phyloP scores from a whole-genome alignment of 1,140 invertebrate genomes.

The Branchinecta lindahli region DNA sequence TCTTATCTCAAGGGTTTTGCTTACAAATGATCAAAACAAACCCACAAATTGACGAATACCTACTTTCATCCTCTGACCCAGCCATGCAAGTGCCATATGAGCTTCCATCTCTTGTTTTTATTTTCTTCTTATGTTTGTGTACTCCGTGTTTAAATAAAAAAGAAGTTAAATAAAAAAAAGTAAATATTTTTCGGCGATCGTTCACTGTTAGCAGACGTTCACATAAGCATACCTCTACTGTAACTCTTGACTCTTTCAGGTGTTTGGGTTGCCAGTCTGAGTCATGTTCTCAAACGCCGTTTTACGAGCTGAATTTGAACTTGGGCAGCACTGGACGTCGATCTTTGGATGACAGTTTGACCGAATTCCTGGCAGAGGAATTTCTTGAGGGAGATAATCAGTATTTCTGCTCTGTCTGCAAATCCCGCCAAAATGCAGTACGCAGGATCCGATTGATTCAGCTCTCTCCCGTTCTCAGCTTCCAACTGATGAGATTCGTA shows the following conservation, averaged over 20 bases:
- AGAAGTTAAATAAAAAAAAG: no score
- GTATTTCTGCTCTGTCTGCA: constrained; percentile 45
- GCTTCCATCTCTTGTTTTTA: no score
- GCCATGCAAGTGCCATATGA: no score
- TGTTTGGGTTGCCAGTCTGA: constrained; percentile 44
- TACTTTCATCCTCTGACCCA: no score
- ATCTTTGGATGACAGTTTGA: constrained; percentile 41
- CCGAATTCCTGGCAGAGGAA: constrained; percentile 47
- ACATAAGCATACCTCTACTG: no score
- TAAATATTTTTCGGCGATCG: no score
- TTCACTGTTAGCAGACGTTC: no score
- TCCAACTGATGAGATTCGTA: constrained; percentile 50
- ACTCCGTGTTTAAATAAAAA: constrained; percentile 17
- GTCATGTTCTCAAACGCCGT: constrained; percentile 41
- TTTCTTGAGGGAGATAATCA: constrained; percentile 47
- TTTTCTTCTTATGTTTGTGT: constrained; percentile 21
- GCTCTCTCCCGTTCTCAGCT: constrained; percentile 51
- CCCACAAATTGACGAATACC: no score
- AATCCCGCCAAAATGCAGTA: constrained; percentile 44
- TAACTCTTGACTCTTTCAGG: constrained; percentile 27
- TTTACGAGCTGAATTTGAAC: constrained; percentile 50
- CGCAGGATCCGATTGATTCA: constrained; percentile 41
- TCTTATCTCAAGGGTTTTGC: no score
- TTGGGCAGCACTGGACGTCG: constrained; percentile 37
- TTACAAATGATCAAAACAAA: no score